A percentile compares a stretch with the other conserved stretches of the same genome.
These are phyloP conservation scores for Vipera latastei DNA, from an alignment of 2,797 vertebrate species.

Conservation along the genomic window DNA sequence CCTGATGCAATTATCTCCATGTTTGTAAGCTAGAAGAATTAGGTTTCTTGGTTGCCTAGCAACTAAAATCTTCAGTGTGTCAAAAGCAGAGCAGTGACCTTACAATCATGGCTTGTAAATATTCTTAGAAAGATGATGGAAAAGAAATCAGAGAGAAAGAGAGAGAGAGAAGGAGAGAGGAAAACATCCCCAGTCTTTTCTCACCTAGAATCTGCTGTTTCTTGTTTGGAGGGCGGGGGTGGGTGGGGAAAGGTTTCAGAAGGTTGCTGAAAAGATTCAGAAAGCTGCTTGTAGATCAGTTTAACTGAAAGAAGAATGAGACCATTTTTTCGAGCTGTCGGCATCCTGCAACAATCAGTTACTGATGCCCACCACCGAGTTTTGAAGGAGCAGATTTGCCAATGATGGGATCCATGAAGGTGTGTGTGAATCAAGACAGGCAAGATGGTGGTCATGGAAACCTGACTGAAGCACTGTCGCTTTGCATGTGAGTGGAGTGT, in stretches of 20 bases:
- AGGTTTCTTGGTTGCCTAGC: constrained; percentile 72
- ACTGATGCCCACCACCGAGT: neutral
- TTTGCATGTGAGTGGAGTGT: neutral
- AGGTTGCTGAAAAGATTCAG: neutral
- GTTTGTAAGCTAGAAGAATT: constrained; percentile 57
- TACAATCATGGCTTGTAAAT: constrained; percentile 58
- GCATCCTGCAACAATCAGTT: too few relatives aligned
- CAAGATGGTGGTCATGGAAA: neutral
- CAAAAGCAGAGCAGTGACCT: constrained; percentile 62
- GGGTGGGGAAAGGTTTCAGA: too few relatives aligned
- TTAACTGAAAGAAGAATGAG: neutral
- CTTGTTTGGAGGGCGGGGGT: neutral
- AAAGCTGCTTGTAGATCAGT: neutral
- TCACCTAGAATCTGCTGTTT: neutral
- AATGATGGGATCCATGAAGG: neutral
- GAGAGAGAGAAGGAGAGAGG: neutral
- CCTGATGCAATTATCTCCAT: constrained; percentile 61
- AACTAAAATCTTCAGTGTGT: constrained; percentile 62
- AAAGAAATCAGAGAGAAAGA: neutral
- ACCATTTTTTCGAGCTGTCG: neutral
- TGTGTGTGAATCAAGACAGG: neutral
- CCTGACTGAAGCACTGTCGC: neutral
- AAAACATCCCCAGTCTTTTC: neutral
- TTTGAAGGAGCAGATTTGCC: neutral
- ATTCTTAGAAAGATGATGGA: constrained; percentile 31